These are phyloP conservation scores for Cladorhizidae sp. DNA, from an alignment of 37 sponge, comb jelly and placozoan genomes.

Conservation along the genomic window DNA sequence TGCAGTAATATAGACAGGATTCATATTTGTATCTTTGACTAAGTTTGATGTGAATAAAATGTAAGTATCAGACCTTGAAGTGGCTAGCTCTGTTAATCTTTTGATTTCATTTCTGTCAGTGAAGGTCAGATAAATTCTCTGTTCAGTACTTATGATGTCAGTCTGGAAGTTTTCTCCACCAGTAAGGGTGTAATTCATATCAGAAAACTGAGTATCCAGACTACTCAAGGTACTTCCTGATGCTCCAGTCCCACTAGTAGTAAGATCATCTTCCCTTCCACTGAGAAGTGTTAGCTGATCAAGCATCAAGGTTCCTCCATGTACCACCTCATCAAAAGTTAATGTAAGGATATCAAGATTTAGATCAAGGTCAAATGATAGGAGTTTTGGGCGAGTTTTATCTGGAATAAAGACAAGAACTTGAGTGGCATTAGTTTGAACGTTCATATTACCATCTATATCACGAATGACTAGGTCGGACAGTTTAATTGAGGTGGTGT, in stretches of 20 bases:
- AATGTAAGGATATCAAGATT: constrained; percentile 70
- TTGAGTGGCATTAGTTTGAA: constrained; percentile 40
- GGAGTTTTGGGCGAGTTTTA: constrained; percentile 69
- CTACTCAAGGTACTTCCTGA: constrained; percentile 12
- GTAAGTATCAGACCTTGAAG: constrained; percentile 51
- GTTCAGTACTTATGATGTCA: constrained; percentile 33
- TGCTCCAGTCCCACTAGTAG: constrained; percentile 6
- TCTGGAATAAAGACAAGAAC: constrained; percentile 69
- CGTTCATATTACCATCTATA: constrained; percentile 63
- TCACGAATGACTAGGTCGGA: constrained; percentile 56
- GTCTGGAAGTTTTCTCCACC: constrained; percentile 77
- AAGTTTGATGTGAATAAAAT: constrained; percentile 42
- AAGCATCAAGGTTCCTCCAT: constrained; percentile 60
- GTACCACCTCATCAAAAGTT: constrained; percentile 81
- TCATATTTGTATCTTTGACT: constrained; percentile 74
- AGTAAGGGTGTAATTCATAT: constrained; percentile 66
- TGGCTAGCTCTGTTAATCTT: constrained; percentile 70
- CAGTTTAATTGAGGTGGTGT: constrained; percentile 64
- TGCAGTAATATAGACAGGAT: constrained; percentile 42
- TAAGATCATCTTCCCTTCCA: not conserved
- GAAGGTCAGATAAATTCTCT: constrained; percentile 53
- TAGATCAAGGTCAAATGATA: constrained; percentile 72
- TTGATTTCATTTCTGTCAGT: constrained; percentile 82
- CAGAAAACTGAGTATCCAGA: not conserved
- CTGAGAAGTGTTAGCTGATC: constrained; percentile 53